Evolutionary conservation across 92 coral and sea anemone genomes (phyloP).

Genomic region (Parazoanthus swiftii): DNA sequence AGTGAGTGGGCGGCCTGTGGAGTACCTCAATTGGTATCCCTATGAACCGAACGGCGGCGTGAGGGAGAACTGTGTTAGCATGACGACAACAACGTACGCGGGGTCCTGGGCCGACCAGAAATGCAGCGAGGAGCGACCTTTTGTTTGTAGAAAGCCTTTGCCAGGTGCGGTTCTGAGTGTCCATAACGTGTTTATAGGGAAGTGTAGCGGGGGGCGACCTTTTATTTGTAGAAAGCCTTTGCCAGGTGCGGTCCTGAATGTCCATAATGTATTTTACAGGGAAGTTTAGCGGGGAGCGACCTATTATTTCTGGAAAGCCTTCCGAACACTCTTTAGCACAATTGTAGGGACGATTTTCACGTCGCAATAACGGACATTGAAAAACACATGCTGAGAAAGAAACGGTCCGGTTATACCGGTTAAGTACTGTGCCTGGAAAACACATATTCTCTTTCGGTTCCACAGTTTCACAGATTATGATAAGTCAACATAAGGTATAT

Average conservation of each 20-base stretch:
- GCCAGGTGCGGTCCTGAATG: conserved; percentile 49
- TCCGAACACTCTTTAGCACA: neutral
- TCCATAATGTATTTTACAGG: neutral
- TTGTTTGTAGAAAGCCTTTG: conserved; percentile 61
- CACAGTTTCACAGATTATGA: too few relatives aligned
- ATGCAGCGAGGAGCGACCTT: conserved; percentile 61
- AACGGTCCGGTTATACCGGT: neutral
- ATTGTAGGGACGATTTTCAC: neutral
- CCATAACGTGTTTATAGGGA: neutral
- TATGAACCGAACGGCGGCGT: conserved; percentile 71
- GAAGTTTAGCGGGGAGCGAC: conserved; percentile 5
- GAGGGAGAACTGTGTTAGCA: conserved; percentile 75
- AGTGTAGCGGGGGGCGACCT: neutral
- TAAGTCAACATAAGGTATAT: neutral
- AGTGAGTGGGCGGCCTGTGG: conserved; percentile 69
- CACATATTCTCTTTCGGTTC: neutral
- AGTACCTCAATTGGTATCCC: conserved; percentile 66
- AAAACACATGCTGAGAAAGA: too few relatives aligned
- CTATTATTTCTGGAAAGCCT: conserved; percentile 53
- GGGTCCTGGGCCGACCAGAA: conserved; percentile 80
- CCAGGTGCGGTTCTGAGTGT: conserved; percentile 49
- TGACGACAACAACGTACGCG: conserved; percentile 46
- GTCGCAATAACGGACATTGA: neutral
- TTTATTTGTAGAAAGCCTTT: conserved; percentile 61
- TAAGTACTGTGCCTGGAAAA: neutral